A percentile compares a stretch with the other conserved stretches of the same genome.
phyloP scores from a whole-genome alignment of 2,113 vertebrate species.

The Aphyosemion australe region DNA sequence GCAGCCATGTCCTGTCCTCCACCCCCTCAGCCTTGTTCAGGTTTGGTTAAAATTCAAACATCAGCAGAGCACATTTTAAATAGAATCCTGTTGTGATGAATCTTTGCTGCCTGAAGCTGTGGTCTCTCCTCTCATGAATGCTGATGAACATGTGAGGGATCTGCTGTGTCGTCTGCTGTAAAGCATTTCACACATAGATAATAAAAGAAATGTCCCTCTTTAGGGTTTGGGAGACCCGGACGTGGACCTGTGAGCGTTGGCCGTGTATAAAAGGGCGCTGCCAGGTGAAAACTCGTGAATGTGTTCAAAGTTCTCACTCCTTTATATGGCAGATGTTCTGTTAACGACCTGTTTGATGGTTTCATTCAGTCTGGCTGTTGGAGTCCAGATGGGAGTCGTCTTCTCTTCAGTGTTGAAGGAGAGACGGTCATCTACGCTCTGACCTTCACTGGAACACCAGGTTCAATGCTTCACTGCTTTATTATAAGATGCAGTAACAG shows the following conservation, averaged over 20 bases:
- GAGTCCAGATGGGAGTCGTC: constrained; percentile 91
- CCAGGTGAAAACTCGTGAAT: constrained; percentile 80
- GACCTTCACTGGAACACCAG: constrained; percentile 84
- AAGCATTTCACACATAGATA: not conserved
- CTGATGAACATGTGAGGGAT: constrained; percentile 11
- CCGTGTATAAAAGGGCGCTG: constrained; percentile 90
- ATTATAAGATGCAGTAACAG: not conserved
- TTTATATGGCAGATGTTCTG: not conserved
- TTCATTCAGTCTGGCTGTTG: constrained; percentile 89
- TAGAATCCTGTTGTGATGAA: no score
- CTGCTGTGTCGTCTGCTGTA: not conserved
- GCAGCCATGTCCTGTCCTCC: constrained; percentile 89
- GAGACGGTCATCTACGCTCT: constrained; percentile 90
- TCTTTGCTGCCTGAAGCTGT: not conserved
- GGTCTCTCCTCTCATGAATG: no score
- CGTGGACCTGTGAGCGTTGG: constrained; percentile 97
- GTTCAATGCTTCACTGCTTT: constrained; percentile 59
- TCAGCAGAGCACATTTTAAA: not conserved
- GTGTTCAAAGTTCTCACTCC: not conserved
- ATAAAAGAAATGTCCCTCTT: constrained; percentile 1
- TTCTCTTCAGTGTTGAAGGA: constrained; percentile 90
- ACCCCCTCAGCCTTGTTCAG: constrained; percentile 92
- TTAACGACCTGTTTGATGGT: not conserved
- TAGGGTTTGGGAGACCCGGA: constrained; percentile 95
- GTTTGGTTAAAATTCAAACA: constrained; percentile 59